Evolutionary conservation across 2,797 vertebrate genomes (phyloP).

Genomic region (Psittacula echo): DNA sequence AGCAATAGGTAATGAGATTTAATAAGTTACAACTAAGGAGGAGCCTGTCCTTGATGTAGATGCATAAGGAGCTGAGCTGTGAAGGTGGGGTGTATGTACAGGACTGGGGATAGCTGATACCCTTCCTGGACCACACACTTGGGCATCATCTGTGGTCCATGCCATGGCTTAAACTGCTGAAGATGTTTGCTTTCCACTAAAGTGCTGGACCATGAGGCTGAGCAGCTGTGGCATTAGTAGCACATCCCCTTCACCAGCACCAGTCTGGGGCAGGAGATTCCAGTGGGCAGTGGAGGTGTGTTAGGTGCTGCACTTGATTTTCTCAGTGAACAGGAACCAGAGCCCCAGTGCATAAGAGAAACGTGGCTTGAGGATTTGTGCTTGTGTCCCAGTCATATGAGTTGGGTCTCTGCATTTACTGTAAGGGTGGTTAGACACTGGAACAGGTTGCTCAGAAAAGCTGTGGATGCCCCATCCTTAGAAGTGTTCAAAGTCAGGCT

Average conservation of each 20-base stretch:
- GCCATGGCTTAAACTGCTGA: neutral
- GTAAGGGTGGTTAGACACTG: neutral
- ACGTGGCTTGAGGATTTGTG: neutral
- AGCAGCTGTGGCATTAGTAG: neutral
- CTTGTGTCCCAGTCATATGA: fast-evolving
- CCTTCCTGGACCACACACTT: neutral
- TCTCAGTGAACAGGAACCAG: neutral
- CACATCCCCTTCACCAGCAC: neutral
- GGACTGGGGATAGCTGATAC: neutral
- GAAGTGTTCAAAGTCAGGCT: neutral
- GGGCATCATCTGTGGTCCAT: neutral
- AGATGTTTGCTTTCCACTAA: neutral
- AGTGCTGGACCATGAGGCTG: neutral
- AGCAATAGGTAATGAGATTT: neutral
- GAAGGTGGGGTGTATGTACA: fast-evolving
- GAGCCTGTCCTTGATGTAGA: neutral
- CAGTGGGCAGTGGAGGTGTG: fast-evolving
- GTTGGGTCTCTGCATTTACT: neutral
- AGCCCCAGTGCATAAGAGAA: neutral
- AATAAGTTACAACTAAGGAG: neutral
- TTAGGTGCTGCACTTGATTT: neutral
- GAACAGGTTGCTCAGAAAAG: neutral
- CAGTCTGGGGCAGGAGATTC: neutral
- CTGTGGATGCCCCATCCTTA: neutral
- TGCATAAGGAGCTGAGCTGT: neutral